These are phyloP conservation scores for Lepidurus apus DNA, from an alignment of 1,140 invertebrate species.

Conservation along the genomic window DNA sequence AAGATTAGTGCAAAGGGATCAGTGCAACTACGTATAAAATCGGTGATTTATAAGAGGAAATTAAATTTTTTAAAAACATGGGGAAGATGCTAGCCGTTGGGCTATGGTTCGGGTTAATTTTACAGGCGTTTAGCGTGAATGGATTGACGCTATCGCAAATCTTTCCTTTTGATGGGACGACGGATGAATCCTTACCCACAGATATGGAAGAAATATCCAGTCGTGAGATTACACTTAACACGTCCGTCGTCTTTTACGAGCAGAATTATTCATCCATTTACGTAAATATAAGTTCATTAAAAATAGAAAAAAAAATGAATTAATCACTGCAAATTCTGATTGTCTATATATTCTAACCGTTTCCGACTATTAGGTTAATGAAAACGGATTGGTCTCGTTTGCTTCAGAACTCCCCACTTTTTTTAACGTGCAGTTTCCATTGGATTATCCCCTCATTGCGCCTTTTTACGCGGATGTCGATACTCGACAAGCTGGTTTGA, in stretches of 20 bases:
- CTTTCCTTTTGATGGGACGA: neutral
- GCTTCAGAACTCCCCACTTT: conserved; percentile 74
- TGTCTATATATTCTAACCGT: conserved; percentile 13
- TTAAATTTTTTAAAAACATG: neutral
- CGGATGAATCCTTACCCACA: conserved; percentile 26
- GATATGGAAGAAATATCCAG: conserved; percentile 46
- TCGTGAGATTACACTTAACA: conserved; percentile 49
- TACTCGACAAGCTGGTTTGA: conserved; percentile 61
- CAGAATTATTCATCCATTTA: conserved; percentile 62
- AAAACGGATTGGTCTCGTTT: conserved; percentile 86
- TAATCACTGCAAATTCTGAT: neutral
- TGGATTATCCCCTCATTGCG: conserved; percentile 83
- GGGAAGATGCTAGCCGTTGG: neutral
- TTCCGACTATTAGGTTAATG: conserved; percentile 68
- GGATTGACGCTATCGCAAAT: neutral
- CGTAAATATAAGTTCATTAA: conserved; percentile 55
- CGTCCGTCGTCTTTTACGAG: conserved; percentile 65
- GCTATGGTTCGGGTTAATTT: neutral
- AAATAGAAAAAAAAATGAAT: neutral
- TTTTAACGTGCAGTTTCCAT: conserved; percentile 79
- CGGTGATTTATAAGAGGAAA: neutral
- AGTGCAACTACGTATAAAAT: neutral
- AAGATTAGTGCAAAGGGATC: neutral
- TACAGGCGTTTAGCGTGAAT: neutral
- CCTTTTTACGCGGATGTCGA: conserved; percentile 89